These are phyloP conservation scores for Tachystola acroxantha DNA, from an alignment of 2,888 invertebrate genomes.

Conservation along the genomic window DNA sequence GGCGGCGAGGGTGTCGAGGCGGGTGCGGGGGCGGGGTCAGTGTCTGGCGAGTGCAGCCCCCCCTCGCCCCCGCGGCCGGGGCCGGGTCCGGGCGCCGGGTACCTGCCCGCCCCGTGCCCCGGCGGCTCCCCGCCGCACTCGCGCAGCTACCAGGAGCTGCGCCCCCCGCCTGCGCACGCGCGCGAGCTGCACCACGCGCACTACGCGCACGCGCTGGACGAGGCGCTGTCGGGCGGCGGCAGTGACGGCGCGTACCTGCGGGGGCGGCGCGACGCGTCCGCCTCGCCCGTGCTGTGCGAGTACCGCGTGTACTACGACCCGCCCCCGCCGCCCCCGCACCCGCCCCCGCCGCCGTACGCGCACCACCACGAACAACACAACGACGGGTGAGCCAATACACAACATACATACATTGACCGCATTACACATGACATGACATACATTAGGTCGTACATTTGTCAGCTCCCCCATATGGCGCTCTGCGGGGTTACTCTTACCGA, in stretches of 20 bases:
- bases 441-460: too few relatives aligned
- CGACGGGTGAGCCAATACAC: constrained; percentile 23
- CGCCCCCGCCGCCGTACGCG: constrained; percentile 39
- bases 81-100: constrained; percentile 41
- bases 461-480: too few relatives aligned
- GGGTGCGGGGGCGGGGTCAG: constrained; percentile 27
- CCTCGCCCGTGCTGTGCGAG: constrained; percentile 55
- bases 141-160: constrained; percentile 73
- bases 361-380: constrained; percentile 52
- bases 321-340: constrained; percentile 40
- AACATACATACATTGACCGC: not conserved
- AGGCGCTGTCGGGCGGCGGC: constrained; percentile 37
- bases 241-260: constrained; percentile 54
- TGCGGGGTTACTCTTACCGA: too few relatives aligned
- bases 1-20: constrained; percentile 15
- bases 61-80: constrained; percentile 56
- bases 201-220: constrained; percentile 33
- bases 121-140: constrained; percentile 55
- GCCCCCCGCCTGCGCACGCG: constrained; percentile 28
- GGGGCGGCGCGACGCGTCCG: constrained; percentile 40
- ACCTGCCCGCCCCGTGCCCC: constrained; percentile 50
- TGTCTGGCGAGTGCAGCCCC: constrained; percentile 50
- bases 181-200: constrained; percentile 29
- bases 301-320: constrained; percentile 62
- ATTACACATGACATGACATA: too few relatives aligned